Base-by-base conservation (phyloP, 2,888 invertebrate genomes). In the Adineta ricciae region DNA sequence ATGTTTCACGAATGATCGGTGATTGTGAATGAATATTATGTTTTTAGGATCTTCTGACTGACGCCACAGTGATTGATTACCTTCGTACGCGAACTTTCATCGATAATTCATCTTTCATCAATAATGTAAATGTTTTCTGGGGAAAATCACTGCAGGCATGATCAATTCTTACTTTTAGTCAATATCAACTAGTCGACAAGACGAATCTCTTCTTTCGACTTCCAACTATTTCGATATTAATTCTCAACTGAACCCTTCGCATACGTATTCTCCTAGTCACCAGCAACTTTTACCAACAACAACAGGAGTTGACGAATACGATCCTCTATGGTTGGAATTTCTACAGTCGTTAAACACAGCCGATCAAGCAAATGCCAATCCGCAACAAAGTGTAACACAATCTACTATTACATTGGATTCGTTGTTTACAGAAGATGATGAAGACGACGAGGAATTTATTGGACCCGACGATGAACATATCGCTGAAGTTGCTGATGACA, bases 381-480 rank as follows among this genome's bases (percentile, higher is more conserved):
- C 32, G 32, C 64, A 64, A 64, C 64, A 64, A 64, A 64, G 32
- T 64, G 5, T 27, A 36, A 64, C 64, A 36, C 32, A 64, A 64
- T 41, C 78, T n/a, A 38, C 41, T 24, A 14, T 41, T 38, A n/a
- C 78, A n/a, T 78, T 78, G 5, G 41, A 78, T 41, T 41, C 38
- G n/a, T 78, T 78, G n/a, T 78, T 78, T 78, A n/a, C 11, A 11
- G 78, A 78, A 78, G 41, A 78, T n/a, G 78, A 78, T 78, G 78
- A 78, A 41, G 64, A 64, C 32, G 78, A 78, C n/a, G 78, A 78
- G 41, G 78, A 78, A 78, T 78, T 78, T 32, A 41, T 78, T 24
- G 78, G 41, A 78, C 41, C 38, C 14, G 78, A 78, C 41, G 78
- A 78, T 78, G 78, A 41, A 78, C 38, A 41, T 41, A 41, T 41